Base-by-base conservation (phyloP, 2,113 vertebrate species). In the Ciconia maguari region DNA sequence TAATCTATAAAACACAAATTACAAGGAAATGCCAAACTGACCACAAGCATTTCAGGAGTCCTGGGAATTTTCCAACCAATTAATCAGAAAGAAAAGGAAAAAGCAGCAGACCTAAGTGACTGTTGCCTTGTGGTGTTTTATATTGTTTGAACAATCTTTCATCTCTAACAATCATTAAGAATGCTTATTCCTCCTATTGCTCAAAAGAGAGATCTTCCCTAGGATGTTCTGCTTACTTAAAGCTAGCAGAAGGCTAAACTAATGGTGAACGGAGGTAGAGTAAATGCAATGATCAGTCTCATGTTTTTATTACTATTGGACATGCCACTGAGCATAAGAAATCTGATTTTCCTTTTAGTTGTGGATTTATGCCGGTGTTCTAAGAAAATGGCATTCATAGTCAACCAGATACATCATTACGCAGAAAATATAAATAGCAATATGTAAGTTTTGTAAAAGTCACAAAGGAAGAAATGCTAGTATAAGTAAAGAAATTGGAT, bases 1-100 rank as follows among this genome's bases (percentile, higher is more conserved):
- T 89, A 79, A 89, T 60, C 86, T 82, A 74, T 49, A 86, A 91
- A 84, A 62, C 46, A 81, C 71, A 89, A 75, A 91, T 96, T 84
- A 76, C 41, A 91, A 89, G 91, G 93, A 98, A 98, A 97, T 97
- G 79, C 79, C 94, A 95, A 94, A 93, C 65, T 94, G 60, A 85
- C 90, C 87, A 93, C 83, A 96, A 89, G 57, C 49, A 95, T 97
- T 96, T 97, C 93, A 96, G 74, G 80, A 97, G 89, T 89, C 83
- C 81, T 96, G 62, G 72, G 91, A 94, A 95, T 97, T 96, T 96
- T 93, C 83, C 94, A 94, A 92, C 8, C 30, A 58, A 52, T 41
- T 41, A 96, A 95, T 75, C 81, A 96, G 94, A 96, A 93, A 7
- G 13, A 92, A 91, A 76, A 61, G 32, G 38, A 64, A 66, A 94